Evolutionary conservation across 2,888 invertebrate genomes (phyloP).

Genomic region (Dichetophora obliterata): DNA sequence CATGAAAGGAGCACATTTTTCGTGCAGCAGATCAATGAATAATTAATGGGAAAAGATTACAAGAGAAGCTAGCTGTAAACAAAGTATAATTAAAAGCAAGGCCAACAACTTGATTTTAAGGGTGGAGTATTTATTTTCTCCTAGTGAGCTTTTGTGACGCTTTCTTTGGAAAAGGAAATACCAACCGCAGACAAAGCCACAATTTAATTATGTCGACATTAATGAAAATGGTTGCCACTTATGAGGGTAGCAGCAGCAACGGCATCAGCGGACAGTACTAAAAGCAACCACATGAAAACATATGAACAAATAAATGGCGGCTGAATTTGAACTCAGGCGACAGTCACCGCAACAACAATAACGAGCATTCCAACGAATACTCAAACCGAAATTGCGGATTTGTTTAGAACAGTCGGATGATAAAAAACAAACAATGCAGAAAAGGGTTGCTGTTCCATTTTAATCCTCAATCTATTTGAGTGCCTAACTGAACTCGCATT

Average conservation of each 20-base stretch:
- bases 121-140: too few species aligned
- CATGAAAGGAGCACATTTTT: not conserved
- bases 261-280: not conserved
- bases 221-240: slow-evolving; percentile 17
- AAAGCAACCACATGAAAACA: too few species aligned
- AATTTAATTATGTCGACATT: slow-evolving; percentile 22
- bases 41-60: not conserved
- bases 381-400: too few species aligned
- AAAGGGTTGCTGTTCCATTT: not conserved
- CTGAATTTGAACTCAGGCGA: too few species aligned
- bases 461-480: too few species aligned
- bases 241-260: not conserved
- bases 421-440: not conserved
- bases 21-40: not conserved
- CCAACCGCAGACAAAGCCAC: slow-evolving; percentile 16
- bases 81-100: too few species aligned
- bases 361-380: too few species aligned
- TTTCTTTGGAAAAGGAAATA: not conserved
- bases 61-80: not conserved
- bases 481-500: too few species aligned
- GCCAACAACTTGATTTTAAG: too few species aligned
- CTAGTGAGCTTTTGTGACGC: not conserved
- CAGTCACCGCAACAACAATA: too few species aligned
- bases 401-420: not conserved
- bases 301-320: too few species aligned